A percentile compares a stretch with the other conserved stretches of the same genome.
Evolutionary conservation across 2,888 invertebrate species (phyloP).

Genomic region (Willowsia nigromaculata): DNA sequence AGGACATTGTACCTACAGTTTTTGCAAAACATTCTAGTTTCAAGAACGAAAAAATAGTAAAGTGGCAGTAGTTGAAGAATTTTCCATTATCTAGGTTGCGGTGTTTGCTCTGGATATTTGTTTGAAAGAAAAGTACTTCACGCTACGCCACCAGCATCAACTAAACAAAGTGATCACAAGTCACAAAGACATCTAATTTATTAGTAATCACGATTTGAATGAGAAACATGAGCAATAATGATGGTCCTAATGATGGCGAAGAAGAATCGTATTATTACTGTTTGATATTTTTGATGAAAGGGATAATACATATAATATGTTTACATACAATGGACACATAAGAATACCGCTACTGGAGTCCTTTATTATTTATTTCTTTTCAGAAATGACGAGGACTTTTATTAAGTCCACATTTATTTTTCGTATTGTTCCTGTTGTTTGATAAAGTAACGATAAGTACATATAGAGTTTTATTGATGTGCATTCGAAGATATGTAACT

Average conservation of each 20-base stretch:
- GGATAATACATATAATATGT: constrained; percentile 67
- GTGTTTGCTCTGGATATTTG: background rate
- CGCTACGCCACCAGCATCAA: background rate
- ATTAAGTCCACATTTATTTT: constrained; percentile 39
- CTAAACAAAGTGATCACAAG: constrained; percentile 53
- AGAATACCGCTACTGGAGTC: constrained; percentile 67
- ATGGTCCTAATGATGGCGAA: constrained; percentile 30
- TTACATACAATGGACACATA: constrained; percentile 54
- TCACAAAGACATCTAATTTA: constrained; percentile 75
- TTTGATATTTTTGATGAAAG: constrained; percentile 67
- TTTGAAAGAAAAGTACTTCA: background rate
- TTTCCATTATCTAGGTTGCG: background rate
- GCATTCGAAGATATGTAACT: background rate
- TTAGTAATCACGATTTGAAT: constrained; percentile 75
- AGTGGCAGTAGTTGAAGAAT: constrained; percentile 22
- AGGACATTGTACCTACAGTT: no score
- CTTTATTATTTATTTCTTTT: constrained; percentile 62
- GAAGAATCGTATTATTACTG: constrained; percentile 4
- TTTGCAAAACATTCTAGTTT: no score
- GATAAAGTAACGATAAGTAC: constrained; percentile 49
- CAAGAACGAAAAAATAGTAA: background rate
- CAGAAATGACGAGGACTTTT: constrained; percentile 24
- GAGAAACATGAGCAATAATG: constrained; percentile 72
- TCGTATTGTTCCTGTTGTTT: constrained; percentile 34
- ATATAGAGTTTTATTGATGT: background rate